Conservation (phyloP, 2,113 vertebrate genomes). For the Pantherophis guttatus region DNA sequence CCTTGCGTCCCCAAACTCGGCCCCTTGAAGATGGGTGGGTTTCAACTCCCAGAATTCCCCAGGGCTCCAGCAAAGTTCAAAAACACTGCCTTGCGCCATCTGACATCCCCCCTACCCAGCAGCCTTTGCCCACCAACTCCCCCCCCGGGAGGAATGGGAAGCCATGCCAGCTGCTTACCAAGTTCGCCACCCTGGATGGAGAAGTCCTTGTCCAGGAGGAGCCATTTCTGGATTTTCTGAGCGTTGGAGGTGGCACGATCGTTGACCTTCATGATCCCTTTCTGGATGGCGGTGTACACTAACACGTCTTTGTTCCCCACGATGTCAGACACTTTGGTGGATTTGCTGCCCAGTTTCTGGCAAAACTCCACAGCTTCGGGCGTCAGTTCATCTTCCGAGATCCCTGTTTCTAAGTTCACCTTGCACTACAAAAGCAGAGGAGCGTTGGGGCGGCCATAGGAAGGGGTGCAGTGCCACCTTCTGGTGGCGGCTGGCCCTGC, state of each 20-base stretch:
- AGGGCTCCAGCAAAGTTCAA: too few species aligned
- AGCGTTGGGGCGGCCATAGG: neutral
- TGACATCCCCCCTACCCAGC: neutral
- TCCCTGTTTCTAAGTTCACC: slow-evolving; percentile 60
- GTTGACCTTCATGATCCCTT: slow-evolving; percentile 79
- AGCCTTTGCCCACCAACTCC: neutral
- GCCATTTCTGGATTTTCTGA: slow-evolving; percentile 89
- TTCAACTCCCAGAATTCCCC: too few species aligned
- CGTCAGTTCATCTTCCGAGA: slow-evolving; percentile 76
- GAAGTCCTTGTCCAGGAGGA: slow-evolving; percentile 84
- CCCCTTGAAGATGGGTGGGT: too few species aligned
- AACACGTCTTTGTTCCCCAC: slow-evolving; percentile 67
- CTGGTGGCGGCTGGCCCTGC: neutral
- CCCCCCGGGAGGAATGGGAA: neutral
- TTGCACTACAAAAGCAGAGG: slow-evolving; percentile 68
- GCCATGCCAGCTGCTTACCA: slow-evolving; percentile 68
- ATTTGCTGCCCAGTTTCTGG: slow-evolving; percentile 77
- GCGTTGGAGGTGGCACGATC: slow-evolving; percentile 76
- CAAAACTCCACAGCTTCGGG: slow-evolving; percentile 76
- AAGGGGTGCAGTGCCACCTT: neutral
- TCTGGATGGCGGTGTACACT: slow-evolving; percentile 78
- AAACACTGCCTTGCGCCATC: neutral
- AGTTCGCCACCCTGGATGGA: slow-evolving; percentile 83
- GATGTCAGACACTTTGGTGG: slow-evolving; percentile 76
- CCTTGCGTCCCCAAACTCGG: neutral